Evolutionary conservation across 2,888 invertebrate species (phyloP).

Genomic region (Acanthoscelides obtectus): DNA sequence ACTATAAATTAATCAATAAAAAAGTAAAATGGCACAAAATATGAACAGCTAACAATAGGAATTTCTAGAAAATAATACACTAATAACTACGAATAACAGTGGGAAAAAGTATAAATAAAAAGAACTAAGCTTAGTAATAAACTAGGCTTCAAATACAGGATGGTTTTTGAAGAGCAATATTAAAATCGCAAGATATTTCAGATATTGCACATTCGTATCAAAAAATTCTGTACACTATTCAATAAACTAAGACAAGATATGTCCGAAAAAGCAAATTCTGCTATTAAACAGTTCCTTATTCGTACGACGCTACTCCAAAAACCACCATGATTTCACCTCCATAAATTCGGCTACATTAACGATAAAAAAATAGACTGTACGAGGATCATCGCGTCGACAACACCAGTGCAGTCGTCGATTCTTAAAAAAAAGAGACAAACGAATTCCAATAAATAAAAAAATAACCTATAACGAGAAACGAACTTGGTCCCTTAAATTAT

Average conservation of each 20-base stretch:
- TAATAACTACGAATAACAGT: neutral
- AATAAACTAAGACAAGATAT: too few relatives aligned
- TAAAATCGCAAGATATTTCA: neutral
- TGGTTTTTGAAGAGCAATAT: neutral
- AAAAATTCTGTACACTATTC: too few relatives aligned
- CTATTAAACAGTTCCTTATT: too few relatives aligned
- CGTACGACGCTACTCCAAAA: too few relatives aligned
- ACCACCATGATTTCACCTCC: too few relatives aligned
- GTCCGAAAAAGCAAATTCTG: too few relatives aligned
- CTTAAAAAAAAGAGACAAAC: neutral
- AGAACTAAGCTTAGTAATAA: neutral
- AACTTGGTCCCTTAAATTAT: conserved; percentile 45
- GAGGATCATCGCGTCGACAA: neutral
- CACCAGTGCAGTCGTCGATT: neutral
- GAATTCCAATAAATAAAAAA: neutral
- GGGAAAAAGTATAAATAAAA: neutral
- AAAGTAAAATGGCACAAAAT: neutral
- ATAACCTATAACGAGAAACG: neutral
- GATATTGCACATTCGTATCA: too few relatives aligned
- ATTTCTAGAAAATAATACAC: neutral
- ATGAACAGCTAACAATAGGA: neutral
- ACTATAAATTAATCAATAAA: neutral
- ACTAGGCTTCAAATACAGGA: neutral
- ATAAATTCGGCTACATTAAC: neutral
- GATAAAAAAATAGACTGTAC: neutral